phyloP scores from a whole-genome alignment of 2,797 vertebrate genomes.

The Epinephelus malabaricus region DNA sequence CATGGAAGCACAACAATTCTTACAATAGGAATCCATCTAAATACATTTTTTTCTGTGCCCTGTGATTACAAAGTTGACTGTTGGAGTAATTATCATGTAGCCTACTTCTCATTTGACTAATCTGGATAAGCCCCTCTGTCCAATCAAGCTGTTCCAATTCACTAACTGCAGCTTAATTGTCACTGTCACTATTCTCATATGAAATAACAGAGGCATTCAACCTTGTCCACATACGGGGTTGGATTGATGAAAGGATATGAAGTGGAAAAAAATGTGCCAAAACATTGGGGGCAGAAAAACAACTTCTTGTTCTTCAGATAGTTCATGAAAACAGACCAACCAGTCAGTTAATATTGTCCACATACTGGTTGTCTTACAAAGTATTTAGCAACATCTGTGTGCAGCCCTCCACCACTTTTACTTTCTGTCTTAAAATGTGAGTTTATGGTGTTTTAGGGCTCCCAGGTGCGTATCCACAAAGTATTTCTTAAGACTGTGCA shows the following conservation, averaged over 20 bases:
- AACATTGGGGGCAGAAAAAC: constrained; percentile 19
- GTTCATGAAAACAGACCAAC: neutral
- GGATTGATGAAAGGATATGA: constrained; percentile 40
- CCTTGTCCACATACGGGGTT: constrained; percentile 41
- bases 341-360: neutral
- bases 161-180: constrained; percentile 62
- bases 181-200: constrained; percentile 44
- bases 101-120: constrained; percentile 70
- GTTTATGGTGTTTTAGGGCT: constrained; percentile 31
- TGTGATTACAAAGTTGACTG: constrained; percentile 52
- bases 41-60: constrained; percentile 25
- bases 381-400: constrained; percentile 14
- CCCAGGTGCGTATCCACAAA: constrained; percentile 21
- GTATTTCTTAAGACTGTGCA: constrained; percentile 19
- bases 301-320: neutral
- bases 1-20: constrained; percentile 29
- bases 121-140: constrained; percentile 68
- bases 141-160: constrained; percentile 74
- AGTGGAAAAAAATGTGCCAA: constrained; percentile 23
- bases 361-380: neutral
- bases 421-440: constrained; percentile 23
- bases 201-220: constrained; percentile 57
- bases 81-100: constrained; percentile 68
- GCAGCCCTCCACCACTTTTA: constrained; percentile 22
- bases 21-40: constrained; percentile 42